These are phyloP conservation scores for Magallana angulata DNA, from an alignment of 1,140 invertebrate genomes.

Conservation along the genomic window DNA sequence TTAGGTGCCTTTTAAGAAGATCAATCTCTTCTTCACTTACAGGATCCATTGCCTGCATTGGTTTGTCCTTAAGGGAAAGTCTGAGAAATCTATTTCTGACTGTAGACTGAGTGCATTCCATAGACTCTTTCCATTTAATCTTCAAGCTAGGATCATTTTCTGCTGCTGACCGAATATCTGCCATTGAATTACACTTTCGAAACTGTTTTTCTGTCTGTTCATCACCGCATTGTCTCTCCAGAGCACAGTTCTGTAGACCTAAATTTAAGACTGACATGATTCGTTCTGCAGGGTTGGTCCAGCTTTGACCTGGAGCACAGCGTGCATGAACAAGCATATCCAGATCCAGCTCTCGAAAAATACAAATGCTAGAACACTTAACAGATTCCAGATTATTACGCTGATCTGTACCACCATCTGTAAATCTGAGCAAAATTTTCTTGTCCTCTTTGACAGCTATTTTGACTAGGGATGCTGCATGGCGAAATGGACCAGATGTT, in stretches of 20 bases:
- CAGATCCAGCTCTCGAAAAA: slow-evolving; percentile 56
- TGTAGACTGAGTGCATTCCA: neutral
- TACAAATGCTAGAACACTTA: slow-evolving; percentile 52
- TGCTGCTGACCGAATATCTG: slow-evolving; percentile 14
- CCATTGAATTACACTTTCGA: slow-evolving; percentile 42
- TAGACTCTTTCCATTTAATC: too few species aligned
- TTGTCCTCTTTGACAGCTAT: neutral
- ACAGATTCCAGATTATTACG: slow-evolving; percentile 48
- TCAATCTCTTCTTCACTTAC: slow-evolving; percentile 37
- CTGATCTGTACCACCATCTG: slow-evolving; percentile 57
- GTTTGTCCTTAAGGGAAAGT: slow-evolving; percentile 33
- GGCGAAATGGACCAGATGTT: slow-evolving; percentile 48
- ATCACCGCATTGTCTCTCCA: neutral
- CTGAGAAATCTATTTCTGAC: slow-evolving; percentile 41
- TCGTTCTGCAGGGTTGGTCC: slow-evolving; percentile 60
- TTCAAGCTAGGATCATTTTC: neutral
- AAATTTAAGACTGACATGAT: slow-evolving; percentile 60
- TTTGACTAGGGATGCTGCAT: slow-evolving; percentile 52
- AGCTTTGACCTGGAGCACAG: slow-evolving; percentile 60
- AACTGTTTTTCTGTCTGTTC: slow-evolving; percentile 17
- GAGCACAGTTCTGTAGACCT: slow-evolving; percentile 48
- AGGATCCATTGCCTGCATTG: slow-evolving; percentile 16
- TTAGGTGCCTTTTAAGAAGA: slow-evolving; percentile 5
- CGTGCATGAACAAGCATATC: slow-evolving; percentile 53
- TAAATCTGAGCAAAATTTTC: slow-evolving; percentile 50